A percentile compares a stretch with the other conserved stretches of the same genome.
These are phyloP conservation scores for Drosophila pseudotakahashii DNA, from an alignment of 2,888 invertebrate genomes.

Conservation along the genomic window DNA sequence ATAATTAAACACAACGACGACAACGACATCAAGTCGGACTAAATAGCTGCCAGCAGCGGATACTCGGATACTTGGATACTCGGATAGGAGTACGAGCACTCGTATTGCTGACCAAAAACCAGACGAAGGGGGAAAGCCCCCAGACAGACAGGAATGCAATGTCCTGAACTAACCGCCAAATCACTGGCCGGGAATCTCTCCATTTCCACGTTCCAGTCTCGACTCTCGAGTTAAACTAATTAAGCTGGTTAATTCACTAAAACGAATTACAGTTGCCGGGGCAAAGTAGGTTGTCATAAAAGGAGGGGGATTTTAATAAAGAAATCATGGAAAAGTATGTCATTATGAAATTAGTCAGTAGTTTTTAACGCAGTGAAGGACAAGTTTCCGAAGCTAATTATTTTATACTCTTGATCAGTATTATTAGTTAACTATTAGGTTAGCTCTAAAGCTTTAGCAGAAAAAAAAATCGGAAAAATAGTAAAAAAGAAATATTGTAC, in stretches of 20 bases:
- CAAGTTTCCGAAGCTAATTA: too few species aligned
- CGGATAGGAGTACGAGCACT: neutral
- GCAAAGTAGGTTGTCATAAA: conserved; percentile 1
- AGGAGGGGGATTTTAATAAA: neutral
- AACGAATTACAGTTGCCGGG: conserved; percentile 26
- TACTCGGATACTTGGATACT: conserved; percentile 10
- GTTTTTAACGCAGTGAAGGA: too few species aligned
- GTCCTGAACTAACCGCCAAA: conserved; percentile 40
- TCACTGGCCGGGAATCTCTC: conserved; percentile 36
- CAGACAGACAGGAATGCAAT: conserved; percentile 39
- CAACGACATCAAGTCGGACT: conserved; percentile 46
- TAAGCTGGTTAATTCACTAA: conserved; percentile 41
- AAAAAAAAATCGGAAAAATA: too few species aligned
- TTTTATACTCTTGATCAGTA: too few species aligned
- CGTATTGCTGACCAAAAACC: conserved; percentile 14
- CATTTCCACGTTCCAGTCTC: conserved; percentile 25
- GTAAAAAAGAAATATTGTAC: too few species aligned
- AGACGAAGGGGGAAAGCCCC: conserved; percentile 25
- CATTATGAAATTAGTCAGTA: too few species aligned
- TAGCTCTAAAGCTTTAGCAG: too few species aligned
- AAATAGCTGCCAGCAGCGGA: conserved; percentile 39
- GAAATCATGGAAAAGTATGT: neutral
- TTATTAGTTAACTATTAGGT: too few species aligned
- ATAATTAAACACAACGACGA: conserved; percentile 81
- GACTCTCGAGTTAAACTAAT: conserved; percentile 40